These are phyloP conservation scores for Wiebesia pumilae DNA, from an alignment of 1,140 invertebrate genomes.

Conservation along the genomic window DNA sequence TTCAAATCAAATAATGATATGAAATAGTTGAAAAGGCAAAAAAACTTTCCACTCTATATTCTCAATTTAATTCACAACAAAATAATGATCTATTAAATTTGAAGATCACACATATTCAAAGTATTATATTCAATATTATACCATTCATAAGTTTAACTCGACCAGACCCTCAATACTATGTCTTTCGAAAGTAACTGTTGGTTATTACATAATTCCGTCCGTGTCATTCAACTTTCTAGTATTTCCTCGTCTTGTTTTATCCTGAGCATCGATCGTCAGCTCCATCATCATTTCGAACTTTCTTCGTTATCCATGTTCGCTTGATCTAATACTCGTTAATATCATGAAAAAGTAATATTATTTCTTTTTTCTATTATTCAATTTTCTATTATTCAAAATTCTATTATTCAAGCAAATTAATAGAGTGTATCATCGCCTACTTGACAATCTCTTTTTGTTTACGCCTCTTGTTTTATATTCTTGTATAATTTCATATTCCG, in stretches of 20 bases:
- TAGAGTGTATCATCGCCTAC: background rate
- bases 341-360: background rate
- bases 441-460: background rate
- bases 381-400: too few species aligned
- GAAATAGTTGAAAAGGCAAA: too few species aligned
- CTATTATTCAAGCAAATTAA: conserved; percentile 1
- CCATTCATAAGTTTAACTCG: background rate
- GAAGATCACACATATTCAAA: too few species aligned
- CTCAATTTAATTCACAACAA: too few species aligned
- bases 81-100: too few species aligned
- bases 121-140: too few species aligned
- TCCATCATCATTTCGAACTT: background rate
- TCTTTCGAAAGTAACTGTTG: background rate
- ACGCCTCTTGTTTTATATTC: background rate
- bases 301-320: background rate
- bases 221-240: background rate
- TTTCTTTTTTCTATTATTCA: too few species aligned
- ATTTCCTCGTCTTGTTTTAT: conserved; percentile 4
- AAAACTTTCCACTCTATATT: too few species aligned
- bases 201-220: background rate
- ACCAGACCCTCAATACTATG: background rate
- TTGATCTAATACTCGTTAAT: conserved; percentile 12
- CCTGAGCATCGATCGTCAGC: background rate
- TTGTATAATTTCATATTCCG: background rate
- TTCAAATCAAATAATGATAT: too few species aligned